phyloP scores from a whole-genome alignment of 2,888 invertebrate genomes.

The Schizotus pectinicornis region DNA sequence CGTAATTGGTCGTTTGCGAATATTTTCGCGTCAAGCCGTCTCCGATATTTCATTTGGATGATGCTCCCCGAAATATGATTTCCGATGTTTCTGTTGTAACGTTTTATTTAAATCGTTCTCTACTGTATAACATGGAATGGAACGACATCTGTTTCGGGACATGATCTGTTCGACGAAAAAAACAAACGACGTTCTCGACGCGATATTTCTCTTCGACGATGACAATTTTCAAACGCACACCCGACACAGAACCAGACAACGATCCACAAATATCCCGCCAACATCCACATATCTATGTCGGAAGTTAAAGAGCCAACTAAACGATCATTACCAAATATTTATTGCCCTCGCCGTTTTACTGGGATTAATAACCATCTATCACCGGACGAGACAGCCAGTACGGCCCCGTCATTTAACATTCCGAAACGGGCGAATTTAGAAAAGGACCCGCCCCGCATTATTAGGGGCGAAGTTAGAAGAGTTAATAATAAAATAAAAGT shows the following conservation, averaged over 20 bases:
- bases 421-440: conserved; percentile 27
- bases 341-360: conserved; percentile 53
- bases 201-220: conserved; percentile 40
- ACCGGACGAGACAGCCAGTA: conserved; percentile 44
- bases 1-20: no score
- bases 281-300: conserved; percentile 53
- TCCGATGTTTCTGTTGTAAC: no score
- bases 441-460: no score
- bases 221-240: conserved; percentile 45
- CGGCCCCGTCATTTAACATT: conserved; percentile 52
- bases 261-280: conserved; percentile 52
- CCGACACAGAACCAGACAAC: conserved; percentile 44
- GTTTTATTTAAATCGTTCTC: no score
- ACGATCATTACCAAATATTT: conserved; percentile 59
- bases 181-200: conserved; percentile 22
- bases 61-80: no score
- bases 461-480: no score
- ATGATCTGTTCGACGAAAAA: conserved; percentile 20
- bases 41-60: no score
- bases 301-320: conserved; percentile 58
- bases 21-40: no score
- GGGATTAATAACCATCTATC: conserved; percentile 57
- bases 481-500: no score
- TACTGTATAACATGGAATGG: background rate
- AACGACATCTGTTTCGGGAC: conserved; percentile 1